Percentiles rank a stretch among this genome's conserved stretches.
These are phyloP conservation scores for Meriones psammophilus DNA, from an alignment of 2,797 vertebrate species.

Conservation along the genomic window DNA sequence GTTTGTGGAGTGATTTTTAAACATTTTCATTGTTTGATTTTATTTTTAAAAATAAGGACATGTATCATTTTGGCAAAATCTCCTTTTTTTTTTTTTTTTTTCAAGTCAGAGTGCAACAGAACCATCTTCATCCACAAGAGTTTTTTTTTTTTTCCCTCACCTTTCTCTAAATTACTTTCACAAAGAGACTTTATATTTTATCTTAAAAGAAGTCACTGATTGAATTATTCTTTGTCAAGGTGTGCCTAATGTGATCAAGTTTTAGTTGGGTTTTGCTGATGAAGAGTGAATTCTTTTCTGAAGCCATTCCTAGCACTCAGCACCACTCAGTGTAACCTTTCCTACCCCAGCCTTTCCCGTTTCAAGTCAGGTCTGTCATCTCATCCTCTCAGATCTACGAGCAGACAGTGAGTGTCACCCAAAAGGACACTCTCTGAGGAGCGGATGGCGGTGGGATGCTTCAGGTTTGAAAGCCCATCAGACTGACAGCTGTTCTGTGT, in stretches of 20 bases:
- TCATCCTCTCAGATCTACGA: constrained; percentile 80
- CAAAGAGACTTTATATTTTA: constrained; percentile 72
- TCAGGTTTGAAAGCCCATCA: constrained; percentile 68
- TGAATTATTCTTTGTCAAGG: constrained; percentile 79
- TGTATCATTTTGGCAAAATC: constrained; percentile 2
- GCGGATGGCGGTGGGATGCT: constrained; percentile 57
- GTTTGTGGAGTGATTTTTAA: neutral
- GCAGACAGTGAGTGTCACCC: constrained; percentile 78
- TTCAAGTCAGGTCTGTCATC: constrained; percentile 82
- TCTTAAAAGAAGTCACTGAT: constrained; percentile 59
- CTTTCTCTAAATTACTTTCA: constrained; percentile 66
- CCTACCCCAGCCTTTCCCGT: constrained; percentile 54
- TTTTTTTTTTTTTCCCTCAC: constrained; percentile 8
- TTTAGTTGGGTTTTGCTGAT: constrained; percentile 76
- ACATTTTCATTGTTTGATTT: constrained; percentile 20
- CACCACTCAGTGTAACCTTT: constrained; percentile 53
- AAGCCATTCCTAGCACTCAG: constrained; percentile 31
- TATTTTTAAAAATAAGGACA: constrained; percentile 17
- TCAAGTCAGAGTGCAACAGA: neutral
- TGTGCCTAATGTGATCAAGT: constrained; percentile 69
- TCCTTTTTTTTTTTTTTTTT: neutral
- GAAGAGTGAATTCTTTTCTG: constrained; percentile 66
- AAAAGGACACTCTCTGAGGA: constrained; percentile 76
- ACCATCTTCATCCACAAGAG: neutral
- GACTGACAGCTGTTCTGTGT: constrained; percentile 67